Conservation (phyloP, 2,888 invertebrate species). For the Drosophila phalerata region DNA sequence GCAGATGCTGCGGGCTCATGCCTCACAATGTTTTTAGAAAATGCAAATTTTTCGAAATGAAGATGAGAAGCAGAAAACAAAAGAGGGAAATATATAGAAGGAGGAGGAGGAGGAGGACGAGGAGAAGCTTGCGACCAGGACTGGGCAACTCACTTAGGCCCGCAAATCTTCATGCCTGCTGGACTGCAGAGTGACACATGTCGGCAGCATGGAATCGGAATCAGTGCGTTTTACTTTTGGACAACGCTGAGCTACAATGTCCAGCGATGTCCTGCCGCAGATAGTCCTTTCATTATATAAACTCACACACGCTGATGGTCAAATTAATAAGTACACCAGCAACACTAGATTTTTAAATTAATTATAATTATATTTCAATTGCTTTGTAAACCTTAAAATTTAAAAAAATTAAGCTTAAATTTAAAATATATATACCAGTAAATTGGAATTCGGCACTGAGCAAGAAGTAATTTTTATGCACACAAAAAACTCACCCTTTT, state of each 20-base stretch:
- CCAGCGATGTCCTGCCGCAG: constrained; percentile 64
- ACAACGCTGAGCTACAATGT: constrained; percentile 56
- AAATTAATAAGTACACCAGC: neutral
- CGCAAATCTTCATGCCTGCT: constrained; percentile 81
- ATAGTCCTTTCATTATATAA: constrained; percentile 62
- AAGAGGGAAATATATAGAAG: neutral
- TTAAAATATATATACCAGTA: no score
- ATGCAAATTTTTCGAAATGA: constrained; percentile 76
- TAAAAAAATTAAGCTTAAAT: no score
- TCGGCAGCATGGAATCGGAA: constrained; percentile 82
- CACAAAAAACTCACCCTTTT: no score
- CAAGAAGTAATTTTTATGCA: no score
- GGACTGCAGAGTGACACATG: constrained; percentile 84
- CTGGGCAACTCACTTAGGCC: constrained; percentile 55
- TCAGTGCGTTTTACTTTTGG: constrained; percentile 76
- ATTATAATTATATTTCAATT: no score
- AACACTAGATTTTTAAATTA: no score
- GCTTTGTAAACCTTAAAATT: no score
- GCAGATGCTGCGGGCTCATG: constrained; percentile 53
- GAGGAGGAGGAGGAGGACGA: neutral
- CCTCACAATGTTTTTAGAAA: constrained; percentile 77
- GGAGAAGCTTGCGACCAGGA: neutral
- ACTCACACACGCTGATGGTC: constrained; percentile 3
- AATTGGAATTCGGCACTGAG: no score
- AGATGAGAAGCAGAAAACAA: neutral